Evolutionary conservation across 2,113 vertebrate species (phyloP).

Genomic region (Edolisoma coerulescens): DNA sequence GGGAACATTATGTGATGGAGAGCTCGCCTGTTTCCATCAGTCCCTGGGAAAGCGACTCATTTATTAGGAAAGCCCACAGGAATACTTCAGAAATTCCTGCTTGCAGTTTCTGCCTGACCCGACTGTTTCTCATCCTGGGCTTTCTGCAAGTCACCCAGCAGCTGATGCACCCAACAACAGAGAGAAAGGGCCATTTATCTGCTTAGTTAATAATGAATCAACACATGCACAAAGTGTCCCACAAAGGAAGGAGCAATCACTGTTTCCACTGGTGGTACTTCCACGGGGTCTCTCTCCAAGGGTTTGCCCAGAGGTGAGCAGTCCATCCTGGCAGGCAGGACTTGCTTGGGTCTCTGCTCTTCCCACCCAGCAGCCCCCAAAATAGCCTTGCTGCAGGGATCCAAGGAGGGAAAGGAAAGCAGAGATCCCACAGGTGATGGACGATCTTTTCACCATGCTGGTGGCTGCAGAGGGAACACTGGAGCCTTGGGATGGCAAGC

Average conservation of each 20-base stretch:
- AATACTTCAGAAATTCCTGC: conserved; percentile 8
- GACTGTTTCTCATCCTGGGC: neutral
- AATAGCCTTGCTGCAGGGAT: fast-evolving
- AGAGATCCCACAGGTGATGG: neutral
- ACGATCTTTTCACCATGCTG: fast-evolving
- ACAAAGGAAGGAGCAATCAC: neutral
- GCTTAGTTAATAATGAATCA: neutral
- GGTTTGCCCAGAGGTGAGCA: neutral
- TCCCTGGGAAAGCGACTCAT: conserved; percentile 25
- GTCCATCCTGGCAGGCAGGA: neutral
- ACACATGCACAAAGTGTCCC: neutral
- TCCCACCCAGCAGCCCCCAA: fast-evolving
- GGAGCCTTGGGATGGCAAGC: neutral
- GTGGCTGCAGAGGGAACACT: neutral
- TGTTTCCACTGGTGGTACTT: neutral
- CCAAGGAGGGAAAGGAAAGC: neutral
- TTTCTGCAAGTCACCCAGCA: neutral
- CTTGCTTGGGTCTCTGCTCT: neutral
- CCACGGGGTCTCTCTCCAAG: neutral
- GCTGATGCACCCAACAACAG: neutral
- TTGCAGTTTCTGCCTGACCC: neutral
- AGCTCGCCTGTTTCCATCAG: neutral
- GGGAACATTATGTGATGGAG: conserved; percentile 17
- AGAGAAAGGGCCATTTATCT: neutral
- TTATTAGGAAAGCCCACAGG: conserved; percentile 22